Evolutionary conservation across 2,888 invertebrate genomes (phyloP), one percentile per base, ranked within the genome.

Genomic region (Dynastes maya): DNA sequence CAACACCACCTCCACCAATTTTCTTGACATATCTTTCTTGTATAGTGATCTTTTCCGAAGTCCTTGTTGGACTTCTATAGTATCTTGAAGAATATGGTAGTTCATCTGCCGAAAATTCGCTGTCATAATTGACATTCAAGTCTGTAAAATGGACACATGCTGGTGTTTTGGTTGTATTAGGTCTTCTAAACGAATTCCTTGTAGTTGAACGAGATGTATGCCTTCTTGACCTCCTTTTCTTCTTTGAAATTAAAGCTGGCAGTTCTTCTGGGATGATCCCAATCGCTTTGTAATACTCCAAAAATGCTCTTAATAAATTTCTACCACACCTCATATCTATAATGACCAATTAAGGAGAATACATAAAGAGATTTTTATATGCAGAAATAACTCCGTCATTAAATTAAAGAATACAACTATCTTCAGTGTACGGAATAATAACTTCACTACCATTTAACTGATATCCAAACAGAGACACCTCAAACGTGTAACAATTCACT

Each of bases 381-480:
- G 3, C 5, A 45, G 8, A 80, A 71, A 68, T 5, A 13, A 6
- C 13, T 55, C 55, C 22, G 29, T 22, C 6, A 61, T n/a, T 5
- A 55, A 55, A 1, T 55, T 55, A n/a, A 92, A 95, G 95, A 96
- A 96, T 96, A 98, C 98, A 98, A 83, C 95, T 95, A 84, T 98
- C 97, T 90, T 98, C 98, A 55, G 96, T 98, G 87, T 98, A 98
- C 49, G 96, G 95, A 78, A 96, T 91, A 78, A 94, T 91, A 0
- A 93, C 93, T 75, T 95, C 91, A 2, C 92, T 91, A 67, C 93
- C 92, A 74, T 93, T 92, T 16, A 94, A 89, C 85, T 92, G 92
- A 85, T 97, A 95, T n/a, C 98, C 98, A 84, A 95, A 96, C 90
- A 97, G 93, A 9, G 98, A 98, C 0, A 97, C 96, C 86, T 97